These are phyloP conservation scores for Eupeodes corollae DNA, from an alignment of 1,140 invertebrate genomes.

Conservation along the genomic window DNA sequence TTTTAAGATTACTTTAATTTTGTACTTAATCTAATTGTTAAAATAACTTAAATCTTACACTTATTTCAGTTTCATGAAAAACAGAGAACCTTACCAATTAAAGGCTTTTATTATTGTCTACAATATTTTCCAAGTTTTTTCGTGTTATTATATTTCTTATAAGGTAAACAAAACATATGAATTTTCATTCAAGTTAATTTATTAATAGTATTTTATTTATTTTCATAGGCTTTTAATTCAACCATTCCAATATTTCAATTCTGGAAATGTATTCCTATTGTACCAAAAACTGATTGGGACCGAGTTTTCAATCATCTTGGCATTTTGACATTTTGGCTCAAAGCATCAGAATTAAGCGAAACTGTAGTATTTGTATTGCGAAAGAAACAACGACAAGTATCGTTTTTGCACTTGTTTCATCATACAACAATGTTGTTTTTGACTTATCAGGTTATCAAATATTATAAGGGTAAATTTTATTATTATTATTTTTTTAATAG, in stretches of 20 bases:
- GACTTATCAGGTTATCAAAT: constrained; percentile 62
- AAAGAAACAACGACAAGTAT: constrained; percentile 62
- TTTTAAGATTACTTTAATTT: too few relatives aligned
- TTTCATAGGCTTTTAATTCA: too few relatives aligned
- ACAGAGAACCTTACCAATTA: constrained; percentile 16
- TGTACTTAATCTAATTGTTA: too few relatives aligned
- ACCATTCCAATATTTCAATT: constrained; percentile 10
- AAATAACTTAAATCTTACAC: too few relatives aligned
- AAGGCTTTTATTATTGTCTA: constrained; percentile 23
- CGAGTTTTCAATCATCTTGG: constrained; percentile 14
- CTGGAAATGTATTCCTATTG: constrained; percentile 16
- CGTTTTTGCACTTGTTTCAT: constrained; percentile 64
- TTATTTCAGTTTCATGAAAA: constrained; percentile 20
- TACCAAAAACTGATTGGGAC: constrained; percentile 3
- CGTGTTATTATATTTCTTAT: constrained; percentile 22
- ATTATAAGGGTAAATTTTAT: constrained; percentile 42
- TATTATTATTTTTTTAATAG: too few relatives aligned
- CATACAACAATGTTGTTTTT: constrained; percentile 56
- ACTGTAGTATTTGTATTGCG: constrained; percentile 71
- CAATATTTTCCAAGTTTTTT: constrained; percentile 21
- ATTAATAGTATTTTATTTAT: too few relatives aligned
- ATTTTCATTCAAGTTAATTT: too few relatives aligned
- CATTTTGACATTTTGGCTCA: constrained; percentile 43
- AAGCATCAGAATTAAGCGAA: constrained; percentile 52
- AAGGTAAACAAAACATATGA: constrained; percentile 10